These are phyloP conservation scores for Melinopterus prodromus DNA, from an alignment of 2,888 invertebrate genomes.

Conservation along the genomic window DNA sequence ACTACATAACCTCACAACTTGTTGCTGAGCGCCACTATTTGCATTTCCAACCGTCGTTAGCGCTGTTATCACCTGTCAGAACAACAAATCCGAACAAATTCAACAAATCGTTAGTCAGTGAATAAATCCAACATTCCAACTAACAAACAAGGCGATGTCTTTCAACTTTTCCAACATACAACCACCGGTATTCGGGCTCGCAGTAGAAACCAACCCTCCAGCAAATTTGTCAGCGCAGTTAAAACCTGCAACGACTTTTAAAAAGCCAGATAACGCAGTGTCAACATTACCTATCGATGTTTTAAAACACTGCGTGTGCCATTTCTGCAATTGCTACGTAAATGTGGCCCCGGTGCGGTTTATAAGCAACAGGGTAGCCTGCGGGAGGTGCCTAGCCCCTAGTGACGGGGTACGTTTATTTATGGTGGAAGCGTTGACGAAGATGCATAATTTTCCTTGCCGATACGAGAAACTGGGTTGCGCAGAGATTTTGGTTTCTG, in stretches of 20 bases:
- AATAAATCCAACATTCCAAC: too few species aligned
- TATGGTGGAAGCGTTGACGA: constrained; percentile 27
- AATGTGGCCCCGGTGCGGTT: constrained; percentile 28
- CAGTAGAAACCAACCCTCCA: too few species aligned
- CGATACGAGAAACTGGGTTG: constrained; percentile 25
- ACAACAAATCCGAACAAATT: too few species aligned
- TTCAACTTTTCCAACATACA: too few species aligned
- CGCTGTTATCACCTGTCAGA: too few species aligned
- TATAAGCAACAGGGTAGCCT: constrained; percentile 26
- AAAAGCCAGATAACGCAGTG: neutral
- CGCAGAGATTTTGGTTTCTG: constrained; percentile 12
- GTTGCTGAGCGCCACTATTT: too few species aligned
- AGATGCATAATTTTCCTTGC: constrained; percentile 27
- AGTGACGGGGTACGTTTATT: constrained; percentile 23
- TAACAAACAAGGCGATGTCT: too few species aligned
- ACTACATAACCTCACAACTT: too few species aligned
- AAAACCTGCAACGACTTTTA: neutral
- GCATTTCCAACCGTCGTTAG: too few species aligned
- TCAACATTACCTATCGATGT: constrained; percentile 17
- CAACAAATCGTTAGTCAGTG: too few species aligned
- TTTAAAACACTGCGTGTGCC: constrained; percentile 26
- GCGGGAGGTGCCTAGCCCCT: constrained; percentile 25
- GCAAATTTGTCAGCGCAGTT: too few species aligned
- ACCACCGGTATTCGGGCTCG: too few species aligned
- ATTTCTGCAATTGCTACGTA: constrained; percentile 28